Evolutionary conservation across 2,888 invertebrate species (phyloP), one percentile per base, ranked within the genome.

Genomic region (Teinopalpus imperialis): DNA sequence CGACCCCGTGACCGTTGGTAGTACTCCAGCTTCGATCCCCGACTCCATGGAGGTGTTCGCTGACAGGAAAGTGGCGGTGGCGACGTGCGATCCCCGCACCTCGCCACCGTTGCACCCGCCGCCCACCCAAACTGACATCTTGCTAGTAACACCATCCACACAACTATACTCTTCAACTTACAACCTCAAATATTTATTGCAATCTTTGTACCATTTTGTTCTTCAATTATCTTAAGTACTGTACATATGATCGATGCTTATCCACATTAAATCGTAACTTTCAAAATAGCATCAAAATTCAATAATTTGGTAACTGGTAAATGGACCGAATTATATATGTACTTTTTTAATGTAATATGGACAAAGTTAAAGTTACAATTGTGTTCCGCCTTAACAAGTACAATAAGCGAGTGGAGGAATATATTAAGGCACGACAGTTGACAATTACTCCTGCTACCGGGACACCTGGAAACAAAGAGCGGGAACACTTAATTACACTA

Each of bases 1-100:
- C 1, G 93, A 93, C 32, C 94, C 93, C 21, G 93, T 93, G 63
- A 94, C 93, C 4, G 93, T 94, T n/a, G 93, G 93, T 54, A 92
- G 81, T 67, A 92, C 92, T 18, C 92, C 92, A 1, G 91, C 91
- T 75, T 90, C 93, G 75, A 90, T 93, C 61, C 91, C 93, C 34
- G 89, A 93, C 86, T 91, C 93, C 90, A 86, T 91, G 63, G 89
- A 89, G 52, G 89, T 89, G 67, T 86, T 85, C 32, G 81, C 79
- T 24, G 89, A 89, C 56, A 86, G 67, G 60, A 87, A 74, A 55
- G 81, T 77, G 63, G 81, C 71, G 50, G 79, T 75, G 57, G 82
- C 71, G 58, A 71, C 67, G 47, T 74, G 75, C 55, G 77, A 74
- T 57, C 66, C 69, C 39, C 74, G 77, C 48, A 69, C 57, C 29